Percentiles rank a stretch among this genome's conserved stretches.
Conservation (phyloP, 1,140 invertebrate genomes). For the Zaprionus lachaisei region DNA sequence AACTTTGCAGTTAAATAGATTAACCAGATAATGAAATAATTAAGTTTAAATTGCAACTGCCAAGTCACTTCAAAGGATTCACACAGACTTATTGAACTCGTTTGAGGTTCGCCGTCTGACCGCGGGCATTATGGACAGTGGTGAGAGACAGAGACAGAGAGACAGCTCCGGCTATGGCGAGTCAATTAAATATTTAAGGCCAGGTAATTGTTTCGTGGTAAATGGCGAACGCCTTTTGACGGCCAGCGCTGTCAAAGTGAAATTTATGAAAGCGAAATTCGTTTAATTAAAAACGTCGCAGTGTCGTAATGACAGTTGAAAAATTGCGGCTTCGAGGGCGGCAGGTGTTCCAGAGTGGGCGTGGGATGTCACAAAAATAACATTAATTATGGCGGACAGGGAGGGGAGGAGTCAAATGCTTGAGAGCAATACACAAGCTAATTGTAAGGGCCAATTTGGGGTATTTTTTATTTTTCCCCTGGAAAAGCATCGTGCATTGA, state of each 20-base stretch:
- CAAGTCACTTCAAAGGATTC: not conserved
- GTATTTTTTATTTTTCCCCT: constrained; percentile 12
- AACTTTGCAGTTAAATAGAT: not conserved
- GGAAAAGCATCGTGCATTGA: constrained; percentile 59
- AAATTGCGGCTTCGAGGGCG: constrained; percentile 42
- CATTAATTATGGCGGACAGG: constrained; percentile 65
- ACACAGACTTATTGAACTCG: not conserved
- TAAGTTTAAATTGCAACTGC: not conserved
- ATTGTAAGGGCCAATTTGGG: constrained; percentile 59
- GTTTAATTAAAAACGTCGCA: constrained; percentile 70
- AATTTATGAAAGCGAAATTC: constrained; percentile 77
- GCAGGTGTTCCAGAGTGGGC: constrained; percentile 7
- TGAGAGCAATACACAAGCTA: constrained; percentile 24
- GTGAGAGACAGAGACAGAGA: not conserved
- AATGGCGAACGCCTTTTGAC: constrained; percentile 52
- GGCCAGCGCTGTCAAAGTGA: constrained; percentile 63
- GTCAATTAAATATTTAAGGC: constrained; percentile 75
- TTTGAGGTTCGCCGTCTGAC: not conserved
- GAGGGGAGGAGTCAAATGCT: not conserved
- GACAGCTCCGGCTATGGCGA: constrained; percentile 18
- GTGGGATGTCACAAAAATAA: constrained; percentile 53
- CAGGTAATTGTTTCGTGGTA: constrained; percentile 59
- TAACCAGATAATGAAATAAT: not conserved
- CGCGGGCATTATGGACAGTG: not conserved
- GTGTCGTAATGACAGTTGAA: constrained; percentile 54